Base-by-base conservation (phyloP, 2,113 vertebrate genomes). In the Lutjanus erythropterus region DNA sequence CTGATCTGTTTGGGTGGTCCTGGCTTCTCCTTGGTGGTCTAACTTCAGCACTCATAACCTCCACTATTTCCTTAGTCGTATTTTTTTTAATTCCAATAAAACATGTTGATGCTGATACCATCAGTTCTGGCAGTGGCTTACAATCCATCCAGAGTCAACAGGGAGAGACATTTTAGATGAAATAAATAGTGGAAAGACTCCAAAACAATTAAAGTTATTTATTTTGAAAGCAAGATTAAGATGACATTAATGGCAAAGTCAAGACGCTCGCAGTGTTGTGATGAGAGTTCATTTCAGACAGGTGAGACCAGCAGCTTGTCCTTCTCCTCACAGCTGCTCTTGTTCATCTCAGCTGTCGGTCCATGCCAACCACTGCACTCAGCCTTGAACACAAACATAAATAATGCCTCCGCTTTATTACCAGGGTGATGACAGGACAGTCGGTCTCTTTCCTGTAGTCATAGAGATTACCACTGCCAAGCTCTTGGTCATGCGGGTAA, bases 1-100 rank as follows among this genome's bases (percentile, higher is more conserved):
- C 53, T 88, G 76, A 90, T 92, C 88, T 82, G 39, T 88, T 82
- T 90, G 92, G 90, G 91, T 94, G 94, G 94, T 93, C 92, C 31
- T 11, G 9, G 16, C 31, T 60, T 77, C 80, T 76, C 42, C 47
- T 68, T 72, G 81, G 89, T 87, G 88, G 89, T 93, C 81, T 62
- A 37, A 52, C 44, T 33, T 84, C 56, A 75, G 47, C 67, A 50
- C 18, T 79, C 44, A 56, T 41, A 75, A 71, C 67, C 8, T 73
- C 59, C n/a, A 23, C 25, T 61, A 14, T 86, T 86, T 66, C 49
- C 62, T 77, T 61, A 18, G 33, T 49, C 39, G 46, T 49, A 9
- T 73, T 49, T 56, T 79, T 72, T 55, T 58, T 66, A 11, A 70
- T 78, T 60, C 56, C 53, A 71, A 70, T 88, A 77, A 82, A 88